Base-by-base conservation (phyloP, 2,113 vertebrate genomes). In the Nanorana parkeri region DNA sequence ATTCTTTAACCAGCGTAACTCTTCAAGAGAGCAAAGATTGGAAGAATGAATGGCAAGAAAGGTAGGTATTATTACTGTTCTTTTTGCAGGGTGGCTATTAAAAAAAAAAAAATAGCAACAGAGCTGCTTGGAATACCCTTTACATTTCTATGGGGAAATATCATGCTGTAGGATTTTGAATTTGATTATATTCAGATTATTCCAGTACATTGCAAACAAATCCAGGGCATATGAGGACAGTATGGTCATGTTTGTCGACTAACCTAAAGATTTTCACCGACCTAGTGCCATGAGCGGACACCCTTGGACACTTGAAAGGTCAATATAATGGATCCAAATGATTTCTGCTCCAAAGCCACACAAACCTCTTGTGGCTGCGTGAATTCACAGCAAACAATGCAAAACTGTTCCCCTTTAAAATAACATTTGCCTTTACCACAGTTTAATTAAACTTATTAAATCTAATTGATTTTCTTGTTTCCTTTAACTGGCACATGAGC, bases 381-480 rank as follows among this genome's bases (percentile, higher is more conserved):
- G 20, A 68, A 60, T 69, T 19, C 36, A n/a, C 24, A 23, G 5
- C 32, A 80, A 1, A n/a, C 54, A 56, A 47, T 47, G 41, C 7
- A 21, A 54, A 32, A 78, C 16, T 69, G 21, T 56, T 36, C 8
- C 56, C 41, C n/a, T 52, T 71, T 19, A 69, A 65, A 80, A 63
- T 21, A 63, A n/a, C 71, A 56, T 21, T n/a, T 26, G 24, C 65
- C 24, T 26, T 24, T 28, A 71, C 66, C 77, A 68, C n/a, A 58
- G 67, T 52, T 71, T 67, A 71, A 71, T 80, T 80, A 28, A 17
- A 28, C 78, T 80, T 80, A 80, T 71, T 71, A 71, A 51, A 51
- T 69, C 15, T 28, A 55, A 80, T 71, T 63, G 67, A 71, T 71
- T 80, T 71, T 56, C 19, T 56, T 36, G 24, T 68, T 60, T 26